phyloP scores from a whole-genome alignment of 2,888 invertebrate genomes.

The Cheilosia grossa region DNA sequence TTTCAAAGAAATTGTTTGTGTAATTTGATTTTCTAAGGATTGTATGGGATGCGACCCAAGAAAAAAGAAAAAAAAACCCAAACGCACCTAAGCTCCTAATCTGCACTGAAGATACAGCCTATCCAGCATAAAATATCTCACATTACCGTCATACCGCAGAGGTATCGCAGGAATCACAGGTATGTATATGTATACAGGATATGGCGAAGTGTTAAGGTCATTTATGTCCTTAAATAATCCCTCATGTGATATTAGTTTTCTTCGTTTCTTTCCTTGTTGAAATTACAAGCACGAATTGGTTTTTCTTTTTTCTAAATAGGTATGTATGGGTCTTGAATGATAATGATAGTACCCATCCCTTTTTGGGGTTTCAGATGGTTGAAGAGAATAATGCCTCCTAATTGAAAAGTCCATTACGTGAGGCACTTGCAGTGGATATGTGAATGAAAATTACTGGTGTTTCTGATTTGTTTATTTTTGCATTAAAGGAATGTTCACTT shows the following conservation, averaged over 20 bases:
- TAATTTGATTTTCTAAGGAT: slow-evolving; percentile 53
- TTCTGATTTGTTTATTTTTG: slow-evolving; percentile 15
- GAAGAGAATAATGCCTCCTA: slow-evolving; percentile 14
- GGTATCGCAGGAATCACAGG: background rate
- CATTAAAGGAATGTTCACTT: background rate
- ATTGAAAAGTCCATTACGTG: slow-evolving; percentile 46
- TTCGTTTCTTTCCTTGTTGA: slow-evolving; percentile 16
- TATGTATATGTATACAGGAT: slow-evolving; percentile 10
- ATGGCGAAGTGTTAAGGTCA: slow-evolving; percentile 47
- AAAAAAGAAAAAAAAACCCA: background rate
- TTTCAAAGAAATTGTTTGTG: slow-evolving; percentile 54
- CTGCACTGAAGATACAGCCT: slow-evolving; percentile 25
- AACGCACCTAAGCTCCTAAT: slow-evolving; percentile 37
- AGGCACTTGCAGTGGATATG: slow-evolving; percentile 1
- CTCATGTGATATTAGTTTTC: slow-evolving; percentile 63
- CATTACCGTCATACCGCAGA: slow-evolving; percentile 2
- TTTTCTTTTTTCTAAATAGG: background rate
- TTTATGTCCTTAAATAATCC: slow-evolving; percentile 57
- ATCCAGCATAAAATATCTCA: slow-evolving; percentile 38
- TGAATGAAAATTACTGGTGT: slow-evolving; percentile 26
- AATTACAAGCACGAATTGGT: slow-evolving; percentile 16
- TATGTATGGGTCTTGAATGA: slow-evolving; percentile 33
- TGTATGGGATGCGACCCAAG: background rate
- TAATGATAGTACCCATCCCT: slow-evolving; percentile 13
- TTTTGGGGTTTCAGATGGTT: background rate